Evolutionary conservation across 2,113 vertebrate genomes (phyloP).

Genomic region (Accipiter cooperii): DNA sequence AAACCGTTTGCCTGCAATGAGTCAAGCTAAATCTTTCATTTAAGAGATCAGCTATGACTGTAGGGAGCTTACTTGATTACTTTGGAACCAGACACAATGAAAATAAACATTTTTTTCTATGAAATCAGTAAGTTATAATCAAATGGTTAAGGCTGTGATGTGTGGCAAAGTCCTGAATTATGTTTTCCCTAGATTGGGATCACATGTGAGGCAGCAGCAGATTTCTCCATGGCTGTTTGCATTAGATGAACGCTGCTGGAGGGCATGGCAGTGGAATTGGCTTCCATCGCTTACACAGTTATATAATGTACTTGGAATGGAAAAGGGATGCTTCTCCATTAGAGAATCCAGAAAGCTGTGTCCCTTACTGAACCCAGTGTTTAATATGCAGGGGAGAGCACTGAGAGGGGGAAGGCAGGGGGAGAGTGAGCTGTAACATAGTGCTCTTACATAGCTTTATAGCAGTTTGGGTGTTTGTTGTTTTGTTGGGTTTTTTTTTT

Average conservation of each 20-base stretch:
- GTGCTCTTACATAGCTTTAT: not conserved
- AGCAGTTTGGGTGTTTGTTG: not conserved
- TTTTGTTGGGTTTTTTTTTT: not conserved
- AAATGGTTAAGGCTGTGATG: constrained; percentile 35
- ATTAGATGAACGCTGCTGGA: constrained; percentile 18
- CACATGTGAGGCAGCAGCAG: not conserved
- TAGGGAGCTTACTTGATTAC: not conserved
- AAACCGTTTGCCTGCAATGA: not conserved
- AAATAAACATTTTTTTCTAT: not conserved
- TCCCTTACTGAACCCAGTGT: constrained; percentile 44
- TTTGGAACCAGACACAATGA: not conserved
- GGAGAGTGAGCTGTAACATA: not conserved
- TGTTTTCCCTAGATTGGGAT: constrained; percentile 16
- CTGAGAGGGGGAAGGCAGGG: not conserved
- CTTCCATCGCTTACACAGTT: constrained; percentile 8
- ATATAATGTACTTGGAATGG: constrained; percentile 38
- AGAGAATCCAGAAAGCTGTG: constrained; percentile 9
- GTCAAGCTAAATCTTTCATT: not conserved
- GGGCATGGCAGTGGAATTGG: not conserved
- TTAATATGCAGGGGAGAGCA: constrained; percentile 51
- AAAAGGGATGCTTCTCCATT: constrained; percentile 30
- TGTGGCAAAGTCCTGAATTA: constrained; percentile 7
- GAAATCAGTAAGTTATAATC: not conserved
- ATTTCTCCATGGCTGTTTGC: constrained; percentile 18
- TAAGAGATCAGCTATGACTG: not conserved